Evolutionary conservation across 2,797 vertebrate species (phyloP).

Genomic region (Pogoniulus pusillus): DNA sequence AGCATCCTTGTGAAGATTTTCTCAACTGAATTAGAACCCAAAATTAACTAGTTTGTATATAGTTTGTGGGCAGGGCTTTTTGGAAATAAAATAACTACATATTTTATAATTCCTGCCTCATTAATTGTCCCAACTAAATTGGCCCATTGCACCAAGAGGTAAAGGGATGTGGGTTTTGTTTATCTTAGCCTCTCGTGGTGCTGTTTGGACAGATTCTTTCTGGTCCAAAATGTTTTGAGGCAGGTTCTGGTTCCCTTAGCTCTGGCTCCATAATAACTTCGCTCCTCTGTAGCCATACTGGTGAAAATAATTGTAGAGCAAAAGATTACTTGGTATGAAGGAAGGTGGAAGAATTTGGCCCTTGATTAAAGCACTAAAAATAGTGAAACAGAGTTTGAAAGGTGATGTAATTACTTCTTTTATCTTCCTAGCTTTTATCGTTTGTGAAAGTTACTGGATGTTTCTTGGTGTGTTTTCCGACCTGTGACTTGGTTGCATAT

Average conservation of each 20-base stretch:
- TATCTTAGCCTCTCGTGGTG: background rate
- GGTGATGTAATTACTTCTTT: constrained; percentile 55
- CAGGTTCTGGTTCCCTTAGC: background rate
- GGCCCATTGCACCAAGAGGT: background rate
- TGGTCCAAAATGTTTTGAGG: background rate
- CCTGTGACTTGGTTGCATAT: constrained; percentile 61
- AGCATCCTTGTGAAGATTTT: too few relatives aligned
- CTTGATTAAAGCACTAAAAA: constrained; percentile 58
- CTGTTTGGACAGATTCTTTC: background rate
- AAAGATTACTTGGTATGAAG: constrained; percentile 1
- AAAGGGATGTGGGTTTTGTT: background rate
- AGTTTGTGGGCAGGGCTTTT: too few relatives aligned
- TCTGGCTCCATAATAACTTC: background rate
- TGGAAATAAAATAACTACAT: too few relatives aligned
- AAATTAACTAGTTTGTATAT: too few relatives aligned
- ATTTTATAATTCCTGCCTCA: too few relatives aligned
- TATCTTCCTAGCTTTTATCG: constrained; percentile 55
- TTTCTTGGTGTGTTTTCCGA: constrained; percentile 63
- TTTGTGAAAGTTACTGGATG: constrained; percentile 48
- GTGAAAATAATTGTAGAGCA: constrained; percentile 7
- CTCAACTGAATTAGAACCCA: too few relatives aligned
- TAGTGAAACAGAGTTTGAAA: constrained; percentile 44
- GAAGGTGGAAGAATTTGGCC: constrained; percentile 35
- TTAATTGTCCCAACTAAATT: too few relatives aligned
- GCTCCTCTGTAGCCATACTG: background rate